Base-by-base conservation (phyloP, 2,888 invertebrate species). In the Oconnorella tubifera region DNA sequence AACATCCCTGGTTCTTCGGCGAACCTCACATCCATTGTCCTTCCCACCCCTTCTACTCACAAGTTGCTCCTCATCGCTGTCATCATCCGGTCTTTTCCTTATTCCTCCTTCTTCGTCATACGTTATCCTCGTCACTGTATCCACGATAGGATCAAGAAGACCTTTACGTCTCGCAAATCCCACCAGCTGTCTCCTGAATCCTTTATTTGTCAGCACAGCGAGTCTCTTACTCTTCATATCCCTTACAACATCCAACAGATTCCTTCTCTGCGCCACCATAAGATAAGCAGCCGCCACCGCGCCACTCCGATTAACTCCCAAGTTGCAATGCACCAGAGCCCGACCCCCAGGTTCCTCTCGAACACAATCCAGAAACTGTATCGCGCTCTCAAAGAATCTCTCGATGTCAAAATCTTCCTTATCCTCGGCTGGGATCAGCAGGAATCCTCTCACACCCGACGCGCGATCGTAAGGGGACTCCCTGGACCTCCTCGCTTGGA, bases 221-320 rank as follows among this genome's bases (percentile, higher is more conserved):
- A 25, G 27, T 33, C 72, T 63, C 48, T 64, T 69, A 1, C 33
- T 56, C 60, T 72, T 72, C 27, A 72, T 51, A 25, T 56, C 55
- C 10, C 48, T 32, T 40, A 70, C 51, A 2, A 68, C 70, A 19
- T 72, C 63, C 28, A 72, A 64, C 3, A 72, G 68, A 10, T 64
- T 19, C 56, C 55, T 61, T 1, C 51, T 29, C 28, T 64, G 59
- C 32, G 63, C 56, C 33, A 51, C 64, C 68, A 72, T 64, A 33
- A 72, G 59, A 61, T 69, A 72, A n/a, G 70, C 71, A 2, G 70
- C 69, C 19, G 63, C 66, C 1, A 72, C 58, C 10, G 72, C 69
- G 3, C 69, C 72, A 57, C 71, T 72, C 28, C 72, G 55, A 59
- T 72, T 72, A 14, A 72, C 64, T 28, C 72, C 72, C 63, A 72